Base-by-base conservation (phyloP, 1,140 invertebrate species). In the Caerostris darwini region DNA sequence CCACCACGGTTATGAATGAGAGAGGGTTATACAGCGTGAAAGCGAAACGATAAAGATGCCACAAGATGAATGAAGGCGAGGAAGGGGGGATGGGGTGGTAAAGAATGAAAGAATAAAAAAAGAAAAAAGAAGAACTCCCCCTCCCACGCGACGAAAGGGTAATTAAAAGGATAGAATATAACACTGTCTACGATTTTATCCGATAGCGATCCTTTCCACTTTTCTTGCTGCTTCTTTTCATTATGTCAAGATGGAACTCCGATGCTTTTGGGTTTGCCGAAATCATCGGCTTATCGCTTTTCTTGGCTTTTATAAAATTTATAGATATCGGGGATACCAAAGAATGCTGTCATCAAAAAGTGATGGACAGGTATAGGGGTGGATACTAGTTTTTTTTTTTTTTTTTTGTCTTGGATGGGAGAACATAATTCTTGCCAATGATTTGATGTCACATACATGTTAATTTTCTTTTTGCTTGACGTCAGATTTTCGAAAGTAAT, bases 41-140 rank as follows among this genome's bases (percentile, higher is more conserved):
- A 92, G 85, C 81, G 90, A 92, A 67, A 81, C 90, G 90, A 92
- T 92, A 83, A 92, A 92, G 90, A 92, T 92, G 90, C 90, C 90
- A 92, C 81, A 92, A 82, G 90, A 92, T 90, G 88, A 90, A 90
- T 90, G 88, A 92, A 67, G 57, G 69, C 53, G 71, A 59, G 17
- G 50, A 67, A 57, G 54, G 71, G 71, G 17, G 67, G 19, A 10
- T n/a, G 6, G 14, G 59, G 8, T 7, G 88, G 54, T 50, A 67
- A n/a, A 57, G 54, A 89, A 7, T 50, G 69, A 3, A 71, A 50
- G 54, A 50, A 57, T 56, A 58, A 87, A 85, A 34, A 87, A 87
- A n/a, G 50, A 87, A 64, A 53, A 88, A 88, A 85, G 64, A 88
- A 56, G 10, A 34, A 8, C 19, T 14, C 53, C n/a, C 53, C 56